Conservation (phyloP, 2,888 invertebrate genomes). For the Drosophila mimetica region DNA sequence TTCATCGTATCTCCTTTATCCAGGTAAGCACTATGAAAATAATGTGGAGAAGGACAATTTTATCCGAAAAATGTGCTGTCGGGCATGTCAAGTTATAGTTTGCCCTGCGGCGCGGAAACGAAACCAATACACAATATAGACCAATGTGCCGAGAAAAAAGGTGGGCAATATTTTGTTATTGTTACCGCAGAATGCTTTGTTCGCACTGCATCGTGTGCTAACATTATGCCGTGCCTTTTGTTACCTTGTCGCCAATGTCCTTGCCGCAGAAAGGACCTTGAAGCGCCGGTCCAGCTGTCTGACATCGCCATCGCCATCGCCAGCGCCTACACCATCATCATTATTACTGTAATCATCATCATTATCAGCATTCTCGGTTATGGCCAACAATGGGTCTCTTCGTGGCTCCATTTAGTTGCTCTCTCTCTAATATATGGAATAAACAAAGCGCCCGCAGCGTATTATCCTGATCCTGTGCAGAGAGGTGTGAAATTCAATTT, state of each 20-base stretch:
- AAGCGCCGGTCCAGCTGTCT: conserved; percentile 6
- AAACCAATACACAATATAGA: conserved; percentile 31
- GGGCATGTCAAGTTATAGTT: conserved; percentile 46
- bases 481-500: conserved; percentile 71
- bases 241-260: conserved; percentile 43
- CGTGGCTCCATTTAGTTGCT: conserved; percentile 36
- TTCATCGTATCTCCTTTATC: conserved; percentile 2
- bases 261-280: conserved; percentile 28
- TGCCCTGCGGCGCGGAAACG: conserved; percentile 43
- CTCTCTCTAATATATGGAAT: conserved; percentile 46
- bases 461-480: conserved; percentile 56
- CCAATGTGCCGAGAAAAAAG: conserved; percentile 13
- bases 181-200: conserved; percentile 33
- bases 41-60: conserved; percentile 22
- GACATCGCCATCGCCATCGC: conserved; percentile 18
- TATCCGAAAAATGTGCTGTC: conserved; percentile 22
- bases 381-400: conserved; percentile 18
- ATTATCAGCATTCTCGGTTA: conserved; percentile 7
- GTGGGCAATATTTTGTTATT: conserved; percentile 45
- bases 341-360: neutral
- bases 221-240: conserved; percentile 43
- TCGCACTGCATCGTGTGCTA: conserved; percentile 27
- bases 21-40: conserved; percentile 16
- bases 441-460: conserved; percentile 40
- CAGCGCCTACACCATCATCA: neutral